These are phyloP conservation scores for Astreopora myriophthalma DNA, from an alignment of 64 coral and sea anemone species.

Conservation along the genomic window DNA sequence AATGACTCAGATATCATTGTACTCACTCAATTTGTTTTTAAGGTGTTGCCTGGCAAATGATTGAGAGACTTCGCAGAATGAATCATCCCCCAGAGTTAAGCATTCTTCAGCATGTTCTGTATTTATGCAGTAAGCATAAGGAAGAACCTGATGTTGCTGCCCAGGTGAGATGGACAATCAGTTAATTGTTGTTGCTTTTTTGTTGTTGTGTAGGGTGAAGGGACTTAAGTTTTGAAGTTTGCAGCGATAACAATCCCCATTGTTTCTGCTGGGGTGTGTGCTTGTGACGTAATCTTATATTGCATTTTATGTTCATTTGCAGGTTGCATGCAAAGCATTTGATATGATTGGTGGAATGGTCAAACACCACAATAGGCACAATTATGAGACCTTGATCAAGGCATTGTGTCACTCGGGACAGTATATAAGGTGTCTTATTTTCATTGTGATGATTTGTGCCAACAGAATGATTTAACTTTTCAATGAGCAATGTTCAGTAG, in stretches of 20 bases:
- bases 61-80: constrained; percentile 1
- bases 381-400: constrained; percentile 50
- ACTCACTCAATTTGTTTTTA: not conserved
- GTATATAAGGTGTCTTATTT: constrained; percentile 50
- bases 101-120: not conserved
- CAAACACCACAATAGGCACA: constrained; percentile 39
- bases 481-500: too few species aligned
- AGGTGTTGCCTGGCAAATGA: constrained; percentile 31
- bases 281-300: not conserved
- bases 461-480: too few species aligned
- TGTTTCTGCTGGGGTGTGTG: not conserved
- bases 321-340: constrained; percentile 62
- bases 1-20: too few species aligned
- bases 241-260: too few species aligned
- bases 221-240: too few species aligned
- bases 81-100: not conserved
- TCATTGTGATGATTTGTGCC: not conserved
- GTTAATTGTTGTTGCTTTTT: not conserved
- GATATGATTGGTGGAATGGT: constrained; percentile 31
- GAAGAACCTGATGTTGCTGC: constrained; percentile 25
- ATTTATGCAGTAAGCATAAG: not conserved
- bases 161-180: not conserved
- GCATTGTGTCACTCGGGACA: constrained; percentile 56
- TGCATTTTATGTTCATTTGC: not conserved
- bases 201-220: too few species aligned